phyloP scores from a whole-genome alignment of 2,888 invertebrate species.

The Arrhopalites spinosus region DNA sequence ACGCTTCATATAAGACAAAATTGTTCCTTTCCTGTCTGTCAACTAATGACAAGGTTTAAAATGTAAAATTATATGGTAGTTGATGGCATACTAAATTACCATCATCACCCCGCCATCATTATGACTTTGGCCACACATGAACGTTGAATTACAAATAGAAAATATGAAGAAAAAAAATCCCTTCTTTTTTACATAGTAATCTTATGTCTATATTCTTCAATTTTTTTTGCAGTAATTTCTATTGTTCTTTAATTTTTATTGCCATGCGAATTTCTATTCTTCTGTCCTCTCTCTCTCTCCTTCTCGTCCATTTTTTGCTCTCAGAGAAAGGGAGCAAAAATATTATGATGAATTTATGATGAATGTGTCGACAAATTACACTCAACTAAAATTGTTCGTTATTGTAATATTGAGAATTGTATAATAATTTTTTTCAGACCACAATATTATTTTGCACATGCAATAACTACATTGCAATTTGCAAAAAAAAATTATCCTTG shows the following conservation, averaged over 20 bases:
- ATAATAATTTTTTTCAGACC: background rate
- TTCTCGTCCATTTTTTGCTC: background rate
- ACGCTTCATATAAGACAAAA: conserved; percentile 27
- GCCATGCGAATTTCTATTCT: background rate
- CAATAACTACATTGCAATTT: no score
- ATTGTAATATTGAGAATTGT: background rate
- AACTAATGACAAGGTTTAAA: conserved; percentile 29
- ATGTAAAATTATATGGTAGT: conserved; percentile 20
- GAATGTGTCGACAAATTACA: no score
- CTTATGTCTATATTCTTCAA: background rate
- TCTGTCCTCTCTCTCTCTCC: background rate
- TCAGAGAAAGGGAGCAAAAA: background rate
- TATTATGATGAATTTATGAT: no score
- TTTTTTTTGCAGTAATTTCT: background rate
- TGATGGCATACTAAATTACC: conserved; percentile 18
- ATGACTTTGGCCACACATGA: conserved; percentile 17
- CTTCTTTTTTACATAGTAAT: background rate
- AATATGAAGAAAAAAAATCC: background rate
- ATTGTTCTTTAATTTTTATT: background rate
- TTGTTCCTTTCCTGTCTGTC: conserved; percentile 31
- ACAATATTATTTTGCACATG: background rate
- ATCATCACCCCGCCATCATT: conserved; percentile 3
- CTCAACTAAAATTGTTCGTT: no score
- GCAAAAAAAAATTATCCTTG: no score
- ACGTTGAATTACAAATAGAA: background rate